A percentile compares a stretch with the other conserved stretches of the same genome.
Conservation (phyloP, 2,888 invertebrate species). For the Agrochola lychnidis region DNA sequence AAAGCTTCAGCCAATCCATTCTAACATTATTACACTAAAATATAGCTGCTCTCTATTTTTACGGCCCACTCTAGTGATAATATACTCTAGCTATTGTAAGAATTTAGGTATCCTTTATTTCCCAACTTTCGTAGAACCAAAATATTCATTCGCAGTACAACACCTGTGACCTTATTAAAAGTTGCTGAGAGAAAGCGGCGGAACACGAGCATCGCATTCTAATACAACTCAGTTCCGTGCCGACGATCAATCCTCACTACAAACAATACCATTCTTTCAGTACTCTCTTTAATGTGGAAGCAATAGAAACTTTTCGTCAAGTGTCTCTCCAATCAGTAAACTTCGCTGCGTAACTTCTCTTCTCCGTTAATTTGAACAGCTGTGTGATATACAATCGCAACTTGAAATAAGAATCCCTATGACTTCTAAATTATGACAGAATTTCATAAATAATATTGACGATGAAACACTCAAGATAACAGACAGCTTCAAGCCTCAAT, state of each 20-base stretch:
- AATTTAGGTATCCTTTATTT: conserved; percentile 50
- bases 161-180: conserved; percentile 69
- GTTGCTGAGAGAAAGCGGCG: conserved; percentile 44
- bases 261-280: conserved; percentile 61
- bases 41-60: conserved; percentile 56
- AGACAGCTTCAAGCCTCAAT: conserved; percentile 42
- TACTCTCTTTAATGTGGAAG: conserved; percentile 68
- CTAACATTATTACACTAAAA: conserved; percentile 56
- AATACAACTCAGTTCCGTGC: conserved; percentile 59
- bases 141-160: conserved; percentile 56
- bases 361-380: conserved; percentile 58
- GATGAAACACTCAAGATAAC: conserved; percentile 13
- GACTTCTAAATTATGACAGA: conserved; percentile 4
- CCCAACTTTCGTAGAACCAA: conserved; percentile 42
- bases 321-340: conserved; percentile 72
- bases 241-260: conserved; percentile 63
- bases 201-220: conserved; percentile 55
- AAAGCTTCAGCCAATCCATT: conserved; percentile 39
- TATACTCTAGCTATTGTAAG: conserved; percentile 50
- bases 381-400: conserved; percentile 32
- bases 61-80: conserved; percentile 48
- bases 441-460: conserved; percentile 13
- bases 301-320: conserved; percentile 72
- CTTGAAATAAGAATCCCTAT: conserved; percentile 3
- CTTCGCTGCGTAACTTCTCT: conserved; percentile 61